Evolutionary conservation across 2,113 vertebrate species (phyloP), one percentile per base, ranked within the genome.

Genomic region (Cyanoramphus novaezelandiae): DNA sequence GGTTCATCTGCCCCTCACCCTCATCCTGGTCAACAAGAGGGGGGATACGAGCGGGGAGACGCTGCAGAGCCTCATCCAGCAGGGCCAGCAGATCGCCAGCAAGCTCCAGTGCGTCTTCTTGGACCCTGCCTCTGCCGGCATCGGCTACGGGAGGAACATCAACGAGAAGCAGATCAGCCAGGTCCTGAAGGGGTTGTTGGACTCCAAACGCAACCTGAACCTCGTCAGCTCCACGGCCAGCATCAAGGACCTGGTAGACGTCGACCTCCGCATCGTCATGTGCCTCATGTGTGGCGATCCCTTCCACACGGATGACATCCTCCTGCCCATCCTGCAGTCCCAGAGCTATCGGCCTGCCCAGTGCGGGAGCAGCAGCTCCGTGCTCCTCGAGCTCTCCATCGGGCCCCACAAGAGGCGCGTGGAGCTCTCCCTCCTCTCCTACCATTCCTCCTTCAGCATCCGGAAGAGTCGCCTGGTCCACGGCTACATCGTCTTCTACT

Each of bases 261-360:
- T 98, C 3, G 99, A 99, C 39, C 98, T 99, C 9, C 98, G 99
- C 9, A 98, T 99, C 35, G 99, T 99, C 47, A 98, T 99, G 98
- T 99, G 99, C 94, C 90, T 99, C 80, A 99, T 99, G 99, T 99
- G 99, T 77, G 99, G 99, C 19, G 99, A 99, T 77, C 98, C 98
- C 1, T 99, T 98, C 47, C 97, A 98, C 62, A 94, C 98, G 6
- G 99, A 99, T 5, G 99, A 99, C 68, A 97, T 99, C 33, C 98
- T 99, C 11, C 96, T 98, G 27, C 99, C 99, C 39, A 98, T 99
- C 69, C 97, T 99, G 53, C 98, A 99, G 77, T 98, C 99, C 23
- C 99, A 98, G 64, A 95, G 98, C 67, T 99, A 98, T 92, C 97
- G 98, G 17, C 99, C 99, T 16, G 97, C 98, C 0, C 97, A 93